Evolutionary conservation across 2,888 invertebrate species (phyloP).

Genomic region (Agrypnus murinus): DNA sequence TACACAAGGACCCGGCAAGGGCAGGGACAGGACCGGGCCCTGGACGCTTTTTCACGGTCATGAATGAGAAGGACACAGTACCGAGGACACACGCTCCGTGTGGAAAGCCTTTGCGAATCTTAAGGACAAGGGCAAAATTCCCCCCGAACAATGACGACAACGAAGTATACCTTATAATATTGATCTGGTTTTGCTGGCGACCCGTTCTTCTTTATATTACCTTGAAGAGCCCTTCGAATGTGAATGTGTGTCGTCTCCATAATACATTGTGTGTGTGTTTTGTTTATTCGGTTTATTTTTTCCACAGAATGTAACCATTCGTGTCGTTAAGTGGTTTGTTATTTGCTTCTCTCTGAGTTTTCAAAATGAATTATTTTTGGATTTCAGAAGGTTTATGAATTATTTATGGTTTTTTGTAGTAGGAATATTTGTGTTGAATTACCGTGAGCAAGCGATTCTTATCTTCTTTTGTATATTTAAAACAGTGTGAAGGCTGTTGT

Average conservation of each 20-base stretch:
- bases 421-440: no score
- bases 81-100: background rate
- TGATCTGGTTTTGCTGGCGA: background rate
- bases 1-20: slow-evolving; percentile 44
- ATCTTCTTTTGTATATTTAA: no score
- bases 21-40: slow-evolving; percentile 41
- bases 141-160: slow-evolving; percentile 9
- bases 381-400: background rate
- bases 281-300: background rate
- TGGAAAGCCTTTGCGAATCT: no score
- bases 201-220: background rate
- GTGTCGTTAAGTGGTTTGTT: slow-evolving; percentile 15
- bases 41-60: slow-evolving; percentile 17
- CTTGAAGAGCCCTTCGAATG: slow-evolving; percentile 18
- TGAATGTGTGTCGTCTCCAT: no score
- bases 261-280: background rate
- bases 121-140: slow-evolving; percentile 23
- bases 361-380: no score
- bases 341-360: background rate
- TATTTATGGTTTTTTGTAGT: background rate
- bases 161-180: no score
- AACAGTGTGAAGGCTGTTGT: no score
- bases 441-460: no score
- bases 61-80: slow-evolving; percentile 35
- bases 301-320: slow-evolving; percentile 13